Evolutionary conservation across 1,140 invertebrate genomes (phyloP).

Genomic region (Eciton burchellii): DNA sequence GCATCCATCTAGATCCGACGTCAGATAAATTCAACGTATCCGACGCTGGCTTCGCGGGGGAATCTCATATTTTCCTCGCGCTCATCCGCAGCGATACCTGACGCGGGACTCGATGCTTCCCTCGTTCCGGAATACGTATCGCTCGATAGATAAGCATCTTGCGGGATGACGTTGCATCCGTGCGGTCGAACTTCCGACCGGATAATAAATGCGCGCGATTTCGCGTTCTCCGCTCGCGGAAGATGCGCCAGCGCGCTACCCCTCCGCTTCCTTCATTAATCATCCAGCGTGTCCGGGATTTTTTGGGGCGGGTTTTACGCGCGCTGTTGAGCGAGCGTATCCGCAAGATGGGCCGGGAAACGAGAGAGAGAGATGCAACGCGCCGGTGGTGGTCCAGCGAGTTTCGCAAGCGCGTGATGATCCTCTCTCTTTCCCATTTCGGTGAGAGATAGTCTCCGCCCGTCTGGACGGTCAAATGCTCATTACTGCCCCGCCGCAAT

Average conservation of each 20-base stretch:
- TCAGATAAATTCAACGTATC: conserved; percentile 16
- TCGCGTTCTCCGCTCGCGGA: conserved; percentile 21
- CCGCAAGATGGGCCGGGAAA: neutral
- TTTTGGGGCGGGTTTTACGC: conserved; percentile 6
- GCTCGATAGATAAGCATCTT: neutral
- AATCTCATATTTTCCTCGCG: neutral
- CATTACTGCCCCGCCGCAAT: conserved; percentile 6
- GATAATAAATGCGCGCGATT: conserved; percentile 37
- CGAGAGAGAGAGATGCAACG: neutral
- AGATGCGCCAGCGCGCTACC: conserved; percentile 12
- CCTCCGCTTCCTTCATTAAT: conserved; percentile 58
- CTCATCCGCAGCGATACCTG: neutral
- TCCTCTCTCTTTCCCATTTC: too few species aligned
- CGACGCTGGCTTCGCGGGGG: neutral
- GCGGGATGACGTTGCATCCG: conserved; percentile 5
- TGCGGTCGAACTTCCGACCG: neutral
- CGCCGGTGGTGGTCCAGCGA: neutral
- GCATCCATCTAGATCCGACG: neutral
- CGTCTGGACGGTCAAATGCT: conserved; percentile 19
- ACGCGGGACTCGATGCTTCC: too few species aligned
- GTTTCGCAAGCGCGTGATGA: conserved; percentile 10
- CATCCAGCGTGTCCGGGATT: conserved; percentile 9
- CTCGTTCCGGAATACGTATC: neutral
- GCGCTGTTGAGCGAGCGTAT: conserved; percentile 13
- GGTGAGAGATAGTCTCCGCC: too few species aligned